These are phyloP conservation scores for Tachina lurida DNA, from an alignment of 2,888 invertebrate genomes.

Conservation along the genomic window DNA sequence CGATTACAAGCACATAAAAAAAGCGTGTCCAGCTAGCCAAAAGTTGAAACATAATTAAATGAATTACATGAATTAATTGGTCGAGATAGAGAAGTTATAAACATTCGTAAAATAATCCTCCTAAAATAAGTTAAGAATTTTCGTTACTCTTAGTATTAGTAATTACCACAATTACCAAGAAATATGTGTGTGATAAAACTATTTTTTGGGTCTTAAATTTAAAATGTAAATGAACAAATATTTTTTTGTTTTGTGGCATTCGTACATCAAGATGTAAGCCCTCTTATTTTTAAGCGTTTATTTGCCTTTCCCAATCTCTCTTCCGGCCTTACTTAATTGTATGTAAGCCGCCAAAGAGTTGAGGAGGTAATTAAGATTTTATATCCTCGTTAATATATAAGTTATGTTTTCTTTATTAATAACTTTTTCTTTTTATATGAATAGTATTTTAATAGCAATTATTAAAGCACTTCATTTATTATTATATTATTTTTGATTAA, in stretches of 20 bases:
- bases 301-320: background rate
- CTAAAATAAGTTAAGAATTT: conserved; percentile 12
- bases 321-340: background rate
- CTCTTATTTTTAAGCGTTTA: conserved; percentile 28
- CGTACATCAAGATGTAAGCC: background rate
- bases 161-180: background rate
- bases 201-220: conserved; percentile 1
- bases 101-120: conserved; percentile 35
- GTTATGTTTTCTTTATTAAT: conserved; percentile 46
- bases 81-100: conserved; percentile 23
- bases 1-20: conserved; percentile 70
- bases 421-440: conserved; percentile 38
- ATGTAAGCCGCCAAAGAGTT: background rate
- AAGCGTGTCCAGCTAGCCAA: conserved; percentile 76
- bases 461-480: conserved; percentile 21
- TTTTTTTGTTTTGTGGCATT: background rate
- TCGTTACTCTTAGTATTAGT: conserved; percentile 31
- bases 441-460: conserved; percentile 37
- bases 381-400: conserved; percentile 52
- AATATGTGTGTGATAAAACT: conserved; percentile 16
- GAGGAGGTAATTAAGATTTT: background rate
- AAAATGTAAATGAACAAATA: background rate
- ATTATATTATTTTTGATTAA: conserved; percentile 34
- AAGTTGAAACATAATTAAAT: conserved; percentile 70
- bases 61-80: background rate